A percentile compares a stretch with the other conserved stretches of the same genome.
These are phyloP conservation scores for Orchesella flavescens DNA, from an alignment of 2,888 invertebrate genomes.

Conservation along the genomic window DNA sequence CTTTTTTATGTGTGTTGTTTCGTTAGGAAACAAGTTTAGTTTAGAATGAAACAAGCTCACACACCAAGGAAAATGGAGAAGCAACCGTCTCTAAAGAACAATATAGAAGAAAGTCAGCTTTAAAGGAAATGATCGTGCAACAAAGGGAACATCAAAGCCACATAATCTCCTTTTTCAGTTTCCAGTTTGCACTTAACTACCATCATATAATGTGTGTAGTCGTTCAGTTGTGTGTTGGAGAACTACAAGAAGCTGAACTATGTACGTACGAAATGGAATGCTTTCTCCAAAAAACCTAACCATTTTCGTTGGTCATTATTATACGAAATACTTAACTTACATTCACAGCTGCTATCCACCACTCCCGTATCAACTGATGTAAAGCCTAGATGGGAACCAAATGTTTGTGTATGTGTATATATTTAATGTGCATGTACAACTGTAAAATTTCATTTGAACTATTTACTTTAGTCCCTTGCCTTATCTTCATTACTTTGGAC, in stretches of 20 bases:
- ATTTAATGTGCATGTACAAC: no score
- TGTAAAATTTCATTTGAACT: neutral
- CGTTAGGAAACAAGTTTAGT: neutral
- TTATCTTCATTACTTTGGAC: constrained; percentile 18
- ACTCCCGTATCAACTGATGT: neutral
- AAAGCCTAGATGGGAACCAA: neutral
- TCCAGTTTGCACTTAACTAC: constrained; percentile 53
- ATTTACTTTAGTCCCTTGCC: neutral
- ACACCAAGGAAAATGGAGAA: constrained; percentile 15
- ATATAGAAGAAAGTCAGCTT: constrained; percentile 23
- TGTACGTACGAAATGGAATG: no score
- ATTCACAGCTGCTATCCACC: constrained; percentile 28
- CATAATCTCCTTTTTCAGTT: constrained; percentile 53
- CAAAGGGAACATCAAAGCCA: constrained; percentile 54
- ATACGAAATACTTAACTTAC: constrained; percentile 32
- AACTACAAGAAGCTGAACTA: no score
- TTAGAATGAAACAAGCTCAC: constrained; percentile 2
- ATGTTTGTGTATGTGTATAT: neutral
- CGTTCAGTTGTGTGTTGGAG: no score
- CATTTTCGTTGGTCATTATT: constrained; percentile 46
- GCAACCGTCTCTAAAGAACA: constrained; percentile 3
- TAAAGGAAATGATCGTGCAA: constrained; percentile 43
- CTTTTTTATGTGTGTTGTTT: constrained; percentile 7
- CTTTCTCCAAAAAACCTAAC: neutral
- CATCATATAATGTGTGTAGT: neutral